Conservation (phyloP, 2,888 invertebrate species). For the Brachyopa scutellaris region DNA sequence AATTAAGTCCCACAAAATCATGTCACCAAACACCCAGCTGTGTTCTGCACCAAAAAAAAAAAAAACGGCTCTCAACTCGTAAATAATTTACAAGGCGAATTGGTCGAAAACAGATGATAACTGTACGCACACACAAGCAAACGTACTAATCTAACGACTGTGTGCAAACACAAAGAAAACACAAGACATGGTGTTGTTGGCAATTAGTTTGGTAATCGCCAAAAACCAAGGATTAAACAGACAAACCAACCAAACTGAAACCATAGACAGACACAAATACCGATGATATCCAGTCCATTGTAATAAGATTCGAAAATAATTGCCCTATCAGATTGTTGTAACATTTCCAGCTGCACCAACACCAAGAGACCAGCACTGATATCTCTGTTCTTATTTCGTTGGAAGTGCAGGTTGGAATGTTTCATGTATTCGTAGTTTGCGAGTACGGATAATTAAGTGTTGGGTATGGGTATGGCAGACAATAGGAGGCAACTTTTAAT, state of each 20-base stretch:
- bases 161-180: too few species aligned
- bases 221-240: slow-evolving; percentile 28
- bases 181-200: slow-evolving; percentile 25
- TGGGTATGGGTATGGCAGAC: slow-evolving; percentile 31
- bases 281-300: neutral
- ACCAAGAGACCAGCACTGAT: neutral
- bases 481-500: slow-evolving; percentile 47
- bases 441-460: slow-evolving; percentile 15
- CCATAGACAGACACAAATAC: neutral
- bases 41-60: too few species aligned
- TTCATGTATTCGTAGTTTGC: too few species aligned
- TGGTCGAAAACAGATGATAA: slow-evolving; percentile 1
- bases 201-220: slow-evolving; percentile 29
- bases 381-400: neutral
- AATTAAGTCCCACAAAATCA: slow-evolving; percentile 7
- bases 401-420: too few species aligned
- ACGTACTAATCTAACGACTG: too few species aligned
- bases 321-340: slow-evolving; percentile 22
- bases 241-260: neutral
- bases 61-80: slow-evolving; percentile 1
- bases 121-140: too few species aligned
- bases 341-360: neutral
- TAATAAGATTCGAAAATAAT: slow-evolving; percentile 40
- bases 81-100: neutral
- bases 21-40: too few species aligned